phyloP scores from a whole-genome alignment of 2,113 vertebrate genomes.

The Tonatia bakeri region DNA sequence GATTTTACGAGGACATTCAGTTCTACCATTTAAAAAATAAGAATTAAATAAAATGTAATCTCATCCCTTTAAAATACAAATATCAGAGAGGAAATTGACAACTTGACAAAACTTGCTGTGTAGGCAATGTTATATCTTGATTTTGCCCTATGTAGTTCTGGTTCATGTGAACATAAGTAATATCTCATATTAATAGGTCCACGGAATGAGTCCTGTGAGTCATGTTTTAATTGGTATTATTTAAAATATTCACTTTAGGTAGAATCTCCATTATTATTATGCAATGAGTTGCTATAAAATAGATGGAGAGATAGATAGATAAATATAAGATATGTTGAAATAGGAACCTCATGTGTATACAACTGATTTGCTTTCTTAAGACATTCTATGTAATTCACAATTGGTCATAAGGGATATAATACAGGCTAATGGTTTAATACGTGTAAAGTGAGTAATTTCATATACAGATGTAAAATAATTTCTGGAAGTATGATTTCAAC shows the following conservation, averaged over 20 bases:
- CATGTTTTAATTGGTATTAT: conserved; percentile 21
- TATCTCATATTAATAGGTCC: conserved; percentile 15
- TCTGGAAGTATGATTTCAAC: not conserved
- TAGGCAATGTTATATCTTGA: not conserved
- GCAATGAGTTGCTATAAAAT: not conserved
- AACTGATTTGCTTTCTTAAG: not conserved
- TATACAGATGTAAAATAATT: not conserved
- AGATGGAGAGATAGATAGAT: not conserved
- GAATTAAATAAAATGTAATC: not conserved
- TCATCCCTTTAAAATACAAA: conserved; percentile 45
- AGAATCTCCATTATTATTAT: not conserved
- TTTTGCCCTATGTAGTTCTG: not conserved
- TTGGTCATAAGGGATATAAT: not conserved
- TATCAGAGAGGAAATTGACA: not conserved
- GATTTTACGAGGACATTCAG: not conserved
- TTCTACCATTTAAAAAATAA: conserved; percentile 39
- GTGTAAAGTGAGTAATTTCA: not conserved
- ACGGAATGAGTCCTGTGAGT: not conserved
- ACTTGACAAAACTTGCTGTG: not conserved
- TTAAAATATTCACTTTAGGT: conserved; percentile 3
- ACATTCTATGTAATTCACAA: not conserved
- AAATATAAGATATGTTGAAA: not conserved
- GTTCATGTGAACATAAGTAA: not conserved
- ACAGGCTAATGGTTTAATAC: not conserved
- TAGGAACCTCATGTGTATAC: not conserved